A percentile compares a stretch with the other conserved stretches of the same genome.
Conservation (phyloP, 2,888 invertebrate species). For the Sesamia inferens region DNA sequence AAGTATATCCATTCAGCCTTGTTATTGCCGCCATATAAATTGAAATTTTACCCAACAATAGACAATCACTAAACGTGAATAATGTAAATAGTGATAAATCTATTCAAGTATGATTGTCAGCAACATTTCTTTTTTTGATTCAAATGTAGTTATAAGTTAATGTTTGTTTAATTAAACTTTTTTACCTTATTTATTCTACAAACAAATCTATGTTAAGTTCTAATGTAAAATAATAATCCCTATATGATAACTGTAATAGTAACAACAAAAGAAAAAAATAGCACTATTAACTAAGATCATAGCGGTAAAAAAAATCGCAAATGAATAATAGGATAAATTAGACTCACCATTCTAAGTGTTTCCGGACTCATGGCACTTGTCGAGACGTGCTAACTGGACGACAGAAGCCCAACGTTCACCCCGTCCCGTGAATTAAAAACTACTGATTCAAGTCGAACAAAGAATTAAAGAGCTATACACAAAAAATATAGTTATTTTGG, state of each 20-base stretch:
- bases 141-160: background rate
- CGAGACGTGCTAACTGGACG: constrained; percentile 62
- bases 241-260: background rate
- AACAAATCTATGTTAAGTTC: background rate
- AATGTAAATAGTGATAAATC: constrained; percentile 58
- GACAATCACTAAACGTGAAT: constrained; percentile 64
- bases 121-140: constrained; percentile 1
- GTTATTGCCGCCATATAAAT: constrained; percentile 64
- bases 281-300: constrained; percentile 3
- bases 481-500: constrained; percentile 73
- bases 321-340: constrained; percentile 38
- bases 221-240: background rate
- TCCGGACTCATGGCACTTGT: constrained; percentile 78
- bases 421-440: constrained; percentile 71
- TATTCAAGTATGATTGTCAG: constrained; percentile 26
- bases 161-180: constrained; percentile 17
- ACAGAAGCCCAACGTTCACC: constrained; percentile 73
- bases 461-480: constrained; percentile 71
- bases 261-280: background rate
- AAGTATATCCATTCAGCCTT: constrained; percentile 58
- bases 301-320: constrained; percentile 37
- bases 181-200: background rate
- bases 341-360: constrained; percentile 76
- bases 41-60: constrained; percentile 71
- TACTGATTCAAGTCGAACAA: constrained; percentile 67